Evolutionary conservation across 37 sponge, comb jelly and placozoan genomes (phyloP).

Genomic region (Amphimedon queenslandica): DNA sequence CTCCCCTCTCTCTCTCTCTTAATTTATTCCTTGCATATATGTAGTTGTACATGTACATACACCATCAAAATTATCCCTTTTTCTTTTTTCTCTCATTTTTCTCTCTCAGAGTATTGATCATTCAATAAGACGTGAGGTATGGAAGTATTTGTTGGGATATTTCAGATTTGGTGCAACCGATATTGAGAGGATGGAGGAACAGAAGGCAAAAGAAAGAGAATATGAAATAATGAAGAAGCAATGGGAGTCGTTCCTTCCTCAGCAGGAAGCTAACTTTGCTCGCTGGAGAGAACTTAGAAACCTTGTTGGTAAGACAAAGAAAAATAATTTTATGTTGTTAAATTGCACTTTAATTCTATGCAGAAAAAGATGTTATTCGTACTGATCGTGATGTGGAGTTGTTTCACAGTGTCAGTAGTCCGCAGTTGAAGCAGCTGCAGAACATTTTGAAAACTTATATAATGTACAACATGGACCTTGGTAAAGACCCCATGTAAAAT

Average conservation of each 20-base stretch:
- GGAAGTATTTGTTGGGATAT: constrained; percentile 86
- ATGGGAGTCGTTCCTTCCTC: constrained; percentile 68
- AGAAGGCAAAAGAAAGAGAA: constrained; percentile 54
- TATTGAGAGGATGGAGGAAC: constrained; percentile 62
- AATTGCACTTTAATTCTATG: not conserved
- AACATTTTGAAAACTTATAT: constrained; percentile 89
- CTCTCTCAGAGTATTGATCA: constrained; percentile 71
- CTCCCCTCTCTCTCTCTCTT: not conserved
- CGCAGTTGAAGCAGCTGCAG: constrained; percentile 63
- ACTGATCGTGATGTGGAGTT: constrained; percentile 70
- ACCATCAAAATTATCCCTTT: too few relatives aligned
- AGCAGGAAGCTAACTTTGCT: constrained; percentile 64
- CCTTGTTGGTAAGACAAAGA: constrained; percentile 57
- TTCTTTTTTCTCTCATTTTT: too few relatives aligned
- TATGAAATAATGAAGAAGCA: constrained; percentile 79
- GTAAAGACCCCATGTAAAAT: too few relatives aligned
- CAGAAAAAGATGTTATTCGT: constrained; percentile 90
- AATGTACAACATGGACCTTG: constrained; percentile 96
- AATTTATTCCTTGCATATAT: not conserved
- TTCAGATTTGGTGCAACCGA: constrained; percentile 62
- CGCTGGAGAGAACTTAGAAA: constrained; percentile 38
- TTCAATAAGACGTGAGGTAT: constrained; percentile 68
- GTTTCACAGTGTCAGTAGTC: constrained; percentile 50
- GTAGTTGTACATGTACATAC: not conserved
- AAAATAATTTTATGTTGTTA: not conserved